A percentile compares a stretch with the other conserved stretches of the same genome.
Conservation (phyloP, 2,888 invertebrate genomes). For the Slavum lentiscoides region DNA sequence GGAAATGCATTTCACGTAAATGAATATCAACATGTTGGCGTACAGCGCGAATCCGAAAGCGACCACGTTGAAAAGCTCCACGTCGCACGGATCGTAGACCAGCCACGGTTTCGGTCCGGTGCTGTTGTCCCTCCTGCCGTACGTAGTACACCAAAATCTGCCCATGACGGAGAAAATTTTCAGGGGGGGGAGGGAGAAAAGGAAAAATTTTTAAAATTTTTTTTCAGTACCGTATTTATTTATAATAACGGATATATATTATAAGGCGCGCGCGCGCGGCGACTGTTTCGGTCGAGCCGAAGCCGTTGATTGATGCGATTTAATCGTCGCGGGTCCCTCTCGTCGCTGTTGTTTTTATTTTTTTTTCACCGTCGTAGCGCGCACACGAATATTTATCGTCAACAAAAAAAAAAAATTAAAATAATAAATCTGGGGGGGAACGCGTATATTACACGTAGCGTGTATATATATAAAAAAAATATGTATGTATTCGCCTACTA, state of each 20-base stretch:
- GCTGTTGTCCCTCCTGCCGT: conserved; percentile 11
- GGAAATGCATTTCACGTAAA: conserved; percentile 53
- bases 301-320: conserved; percentile 41
- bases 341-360: too few species aligned
- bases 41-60: conserved; percentile 51
- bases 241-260: too few species aligned
- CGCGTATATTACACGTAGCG: too few species aligned
- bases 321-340: conserved; percentile 30
- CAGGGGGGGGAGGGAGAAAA: too few species aligned
- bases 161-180: conserved; percentile 12
- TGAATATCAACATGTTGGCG: conserved; percentile 52
- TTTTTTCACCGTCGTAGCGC: neutral
- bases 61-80: conserved; percentile 53
- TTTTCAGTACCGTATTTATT: too few species aligned
- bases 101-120: conserved; percentile 39
- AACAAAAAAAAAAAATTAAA: too few species aligned
- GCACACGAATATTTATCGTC: conserved; percentile 16
- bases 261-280: neutral
- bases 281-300: conserved; percentile 21
- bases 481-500: too few species aligned
- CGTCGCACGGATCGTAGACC: conserved; percentile 52
- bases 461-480: too few species aligned
- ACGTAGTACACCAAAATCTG: conserved; percentile 32
- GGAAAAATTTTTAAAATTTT: too few species aligned
- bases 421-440: too few species aligned